Evolutionary conservation across 2,797 vertebrate genomes (phyloP), one percentile per base, ranked within the genome.

Genomic region (Menidia menidia): DNA sequence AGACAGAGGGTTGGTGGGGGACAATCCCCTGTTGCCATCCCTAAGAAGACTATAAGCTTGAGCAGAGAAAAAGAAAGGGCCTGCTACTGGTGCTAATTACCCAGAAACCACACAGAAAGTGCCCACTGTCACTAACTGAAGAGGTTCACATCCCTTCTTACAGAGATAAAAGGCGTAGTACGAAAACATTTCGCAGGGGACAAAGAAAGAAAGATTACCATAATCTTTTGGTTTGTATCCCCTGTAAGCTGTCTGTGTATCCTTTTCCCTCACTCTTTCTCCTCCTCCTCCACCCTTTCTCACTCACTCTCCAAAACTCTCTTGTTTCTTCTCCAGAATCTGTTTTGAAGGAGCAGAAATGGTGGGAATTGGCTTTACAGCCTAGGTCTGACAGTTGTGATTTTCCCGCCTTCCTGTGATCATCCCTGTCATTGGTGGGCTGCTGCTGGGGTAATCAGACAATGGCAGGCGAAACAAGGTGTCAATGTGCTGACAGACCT

Each of bases 81-180:
- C 96, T 95, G 95, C 96, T 95, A 96, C 95, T 96, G 96, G 96
- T 96, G 97, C 98, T 99, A 99, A 99, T 99, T 99, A 99, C 97
- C 95, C 96, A 98, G 96, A 98, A 98, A 96, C 97, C 97, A 98
- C 98, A 98, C 97, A 98, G 98, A 99, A 98, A 99, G 97, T 97
- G 95, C 95, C 96, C 93, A 83, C 97, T 97, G 97, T 97, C 97
- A 95, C 94, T 91, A 94, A 96, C 96, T 98, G 95, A 97, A 99
- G 97, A 98, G 97, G 97, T 97, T 97, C 96, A 96, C 96, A 96
- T 97, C 97, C 95, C 95, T 96, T 95, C 95, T 95, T 97, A 97
- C 95, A 95, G 94, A 97, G 96, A 99, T 98, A 97, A 99, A 99
- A 99, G 97, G 95, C 96, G 94, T 96, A 96, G 97, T 97, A 98